Evolutionary conservation across 1,140 invertebrate genomes (phyloP).

Genomic region (Zaprionus lachaisei): DNA sequence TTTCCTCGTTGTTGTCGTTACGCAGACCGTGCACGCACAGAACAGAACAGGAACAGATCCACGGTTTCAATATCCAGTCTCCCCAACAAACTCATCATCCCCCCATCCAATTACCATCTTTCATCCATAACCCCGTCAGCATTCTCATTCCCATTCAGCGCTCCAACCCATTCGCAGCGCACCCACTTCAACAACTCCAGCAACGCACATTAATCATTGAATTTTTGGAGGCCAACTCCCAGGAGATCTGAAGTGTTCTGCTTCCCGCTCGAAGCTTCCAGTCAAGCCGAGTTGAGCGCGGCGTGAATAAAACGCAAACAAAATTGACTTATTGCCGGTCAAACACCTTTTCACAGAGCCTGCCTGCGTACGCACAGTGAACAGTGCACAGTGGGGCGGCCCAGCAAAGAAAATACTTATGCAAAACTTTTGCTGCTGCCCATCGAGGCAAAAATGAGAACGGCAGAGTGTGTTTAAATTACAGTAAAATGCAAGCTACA

Average conservation of each 20-base stretch:
- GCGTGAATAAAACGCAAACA: conserved; percentile 78
- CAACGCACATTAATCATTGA: conserved; percentile 81
- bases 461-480: conserved; percentile 67
- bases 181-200: conserved; percentile 56
- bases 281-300: conserved; percentile 16
- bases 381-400: conserved; percentile 20
- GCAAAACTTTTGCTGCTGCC: conserved; percentile 65
- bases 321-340: conserved; percentile 83
- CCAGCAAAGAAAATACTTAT: conserved; percentile 76
- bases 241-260: conserved; percentile 44
- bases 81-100: background rate
- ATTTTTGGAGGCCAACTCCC: conserved; percentile 81
- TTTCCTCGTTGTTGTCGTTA: conserved; percentile 39
- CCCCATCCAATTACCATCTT: background rate
- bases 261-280: conserved; percentile 11
- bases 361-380: conserved; percentile 9
- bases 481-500: conserved; percentile 63
- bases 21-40: conserved; percentile 7
- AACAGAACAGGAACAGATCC: conserved; percentile 25
- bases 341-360: conserved; percentile 74
- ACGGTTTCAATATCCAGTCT: conserved; percentile 14
- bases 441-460: conserved; percentile 40
- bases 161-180: conserved; percentile 66
- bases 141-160: background rate
- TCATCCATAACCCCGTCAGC: background rate